Evolutionary conservation across 2,797 vertebrate species (phyloP), one percentile per base, ranked within the genome.

Genomic region (Semaprochilodus insignis): DNA sequence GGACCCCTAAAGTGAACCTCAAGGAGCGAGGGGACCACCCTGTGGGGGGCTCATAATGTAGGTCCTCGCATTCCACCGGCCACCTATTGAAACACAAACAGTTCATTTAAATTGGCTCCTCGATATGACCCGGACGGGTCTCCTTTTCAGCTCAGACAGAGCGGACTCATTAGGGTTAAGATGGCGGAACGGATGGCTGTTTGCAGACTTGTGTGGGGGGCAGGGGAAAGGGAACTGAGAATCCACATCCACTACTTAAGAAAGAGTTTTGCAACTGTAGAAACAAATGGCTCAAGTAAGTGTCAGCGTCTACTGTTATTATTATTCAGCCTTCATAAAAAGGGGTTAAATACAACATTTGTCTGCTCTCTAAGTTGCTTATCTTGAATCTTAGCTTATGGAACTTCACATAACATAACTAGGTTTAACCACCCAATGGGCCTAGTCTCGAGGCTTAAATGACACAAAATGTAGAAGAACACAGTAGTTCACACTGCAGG

Each of bases 41-140:
- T 77, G 89, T 19, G 69, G 91, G 91, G 88, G 87, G 78, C 86
- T 88, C 85, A 88, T 86, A 87, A 89, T 83, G 60, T 84, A 80
- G 79, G 65, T 81, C 80, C 87, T 85, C 59, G 52, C 87, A 89
- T 90, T 90, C 85, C 88, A 81, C 83, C 84, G 87, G 87, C 82
- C 84, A 89, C 82, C 89, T 85, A 89, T 87, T 91, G 86, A 88
- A 90, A 87, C 82, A 85, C 88, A 89, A 90, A 91, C 85, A 80
- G 80, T 85, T 81, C 81, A 88, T 92, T 91, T 90, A 85, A 89
- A 89, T 83, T 85, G 83, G 85, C 71, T 84, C 82, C 82, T 87
- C 84, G 75, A 85, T 79, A 80, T 86, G 81, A 83, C 84, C 78
- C 52, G 87, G 83, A 83, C 82, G 79, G 83, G 74, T 78, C 81